Evolutionary conservation across 2,113 vertebrate genomes (phyloP).

Genomic region (Rhynchopsitta pachyrhyncha): DNA sequence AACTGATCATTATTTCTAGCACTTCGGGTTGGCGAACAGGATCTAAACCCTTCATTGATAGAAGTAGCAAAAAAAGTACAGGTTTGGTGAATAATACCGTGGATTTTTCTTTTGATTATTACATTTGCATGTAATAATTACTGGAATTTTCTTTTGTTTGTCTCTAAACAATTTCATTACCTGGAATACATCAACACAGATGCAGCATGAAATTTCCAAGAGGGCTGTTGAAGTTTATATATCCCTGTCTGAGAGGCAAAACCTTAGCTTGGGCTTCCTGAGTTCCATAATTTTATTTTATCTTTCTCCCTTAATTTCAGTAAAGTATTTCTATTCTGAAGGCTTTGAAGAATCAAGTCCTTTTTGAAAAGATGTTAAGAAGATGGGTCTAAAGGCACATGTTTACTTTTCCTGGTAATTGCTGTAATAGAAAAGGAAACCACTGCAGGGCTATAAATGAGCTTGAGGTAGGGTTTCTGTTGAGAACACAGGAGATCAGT

Average conservation of each 20-base stretch:
- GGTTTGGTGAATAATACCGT: slow-evolving; percentile 14
- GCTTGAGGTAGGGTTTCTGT: neutral
- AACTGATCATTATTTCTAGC: slow-evolving; percentile 76
- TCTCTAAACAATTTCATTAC: neutral
- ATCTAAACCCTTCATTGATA: slow-evolving; percentile 34
- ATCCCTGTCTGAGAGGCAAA: neutral
- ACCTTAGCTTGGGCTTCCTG: neutral
- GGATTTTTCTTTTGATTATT: slow-evolving; percentile 44
- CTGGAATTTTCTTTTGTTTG: slow-evolving; percentile 26
- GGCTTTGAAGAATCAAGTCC: neutral
- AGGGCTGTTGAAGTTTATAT: neutral
- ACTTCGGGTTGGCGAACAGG: slow-evolving; percentile 61
- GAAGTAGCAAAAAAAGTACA: slow-evolving; percentile 2
- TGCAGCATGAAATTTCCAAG: neutral
- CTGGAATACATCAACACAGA: neutral
- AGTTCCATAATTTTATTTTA: neutral
- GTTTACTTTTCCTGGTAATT: slow-evolving; percentile 16
- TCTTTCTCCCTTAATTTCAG: neutral
- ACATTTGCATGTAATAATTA: slow-evolving; percentile 29
- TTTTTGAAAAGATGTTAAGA: slow-evolving; percentile 9
- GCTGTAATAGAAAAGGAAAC: neutral
- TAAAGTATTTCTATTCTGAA: neutral
- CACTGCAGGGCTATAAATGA: neutral
- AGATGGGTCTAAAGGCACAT: neutral
- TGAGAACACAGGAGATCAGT: neutral